Conservation (phyloP, 2,888 invertebrate genomes). For the Pseudococcus longispinus region DNA sequence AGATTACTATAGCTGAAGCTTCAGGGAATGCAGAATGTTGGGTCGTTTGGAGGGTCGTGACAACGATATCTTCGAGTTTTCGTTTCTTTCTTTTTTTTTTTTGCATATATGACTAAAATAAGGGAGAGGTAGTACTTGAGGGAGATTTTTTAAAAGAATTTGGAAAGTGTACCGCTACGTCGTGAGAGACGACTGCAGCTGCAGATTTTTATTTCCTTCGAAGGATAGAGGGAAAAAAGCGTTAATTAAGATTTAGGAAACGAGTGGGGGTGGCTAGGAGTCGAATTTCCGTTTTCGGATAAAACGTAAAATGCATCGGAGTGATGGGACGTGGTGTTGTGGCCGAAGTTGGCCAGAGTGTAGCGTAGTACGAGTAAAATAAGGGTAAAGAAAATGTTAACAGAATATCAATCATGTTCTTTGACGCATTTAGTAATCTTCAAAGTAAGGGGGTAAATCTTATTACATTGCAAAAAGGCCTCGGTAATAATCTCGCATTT, state of each 20-base stretch:
- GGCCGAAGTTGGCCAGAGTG: neutral
- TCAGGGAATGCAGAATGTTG: neutral
- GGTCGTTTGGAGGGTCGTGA: neutral
- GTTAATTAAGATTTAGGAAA: neutral
- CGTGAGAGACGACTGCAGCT: neutral
- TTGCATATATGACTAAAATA: neutral
- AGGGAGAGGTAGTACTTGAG: neutral
- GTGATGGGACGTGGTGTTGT: neutral
- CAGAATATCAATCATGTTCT: conserved; percentile 46
- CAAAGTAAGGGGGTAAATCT: conserved; percentile 50
- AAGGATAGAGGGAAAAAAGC: neutral
- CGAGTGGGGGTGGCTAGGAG: neutral
- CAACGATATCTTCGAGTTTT: neutral
- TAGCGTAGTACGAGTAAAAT: neutral
- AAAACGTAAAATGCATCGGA: neutral
- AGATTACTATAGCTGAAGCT: neutral
- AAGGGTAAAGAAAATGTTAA: conserved; percentile 26
- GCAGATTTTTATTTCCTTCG: neutral
- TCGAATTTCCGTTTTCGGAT: neutral
- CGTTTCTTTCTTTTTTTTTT: neutral
- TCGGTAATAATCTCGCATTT: conserved; percentile 49
- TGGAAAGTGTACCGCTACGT: neutral
- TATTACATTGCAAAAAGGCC: conserved; percentile 50
- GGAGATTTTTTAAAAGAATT: neutral
- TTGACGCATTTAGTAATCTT: conserved; percentile 46